Evolutionary conservation across 2,888 invertebrate species (phyloP).

Genomic region (Steinernema carpocapsae): DNA sequence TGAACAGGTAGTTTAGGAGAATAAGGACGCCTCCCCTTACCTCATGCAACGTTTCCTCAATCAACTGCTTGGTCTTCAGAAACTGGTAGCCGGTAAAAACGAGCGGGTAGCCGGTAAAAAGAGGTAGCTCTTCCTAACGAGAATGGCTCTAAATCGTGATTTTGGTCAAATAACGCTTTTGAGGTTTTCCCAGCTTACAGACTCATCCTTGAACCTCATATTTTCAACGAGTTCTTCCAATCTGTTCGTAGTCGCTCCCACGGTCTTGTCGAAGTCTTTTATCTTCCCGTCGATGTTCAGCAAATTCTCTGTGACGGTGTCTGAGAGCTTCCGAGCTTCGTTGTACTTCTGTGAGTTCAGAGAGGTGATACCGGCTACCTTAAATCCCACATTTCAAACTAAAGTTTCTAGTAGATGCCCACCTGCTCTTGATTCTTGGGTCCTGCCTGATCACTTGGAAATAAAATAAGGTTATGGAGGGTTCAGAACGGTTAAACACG

Average conservation of each 20-base stretch:
- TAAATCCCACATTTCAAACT: too few relatives aligned
- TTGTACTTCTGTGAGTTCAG: neutral
- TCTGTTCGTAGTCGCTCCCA: neutral
- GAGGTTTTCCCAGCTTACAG: neutral
- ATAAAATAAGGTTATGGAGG: too few relatives aligned
- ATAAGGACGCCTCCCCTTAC: neutral
- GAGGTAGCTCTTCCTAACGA: neutral
- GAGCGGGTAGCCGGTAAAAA: neutral
- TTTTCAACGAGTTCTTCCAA: neutral
- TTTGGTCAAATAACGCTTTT: neutral
- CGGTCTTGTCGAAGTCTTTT: neutral
- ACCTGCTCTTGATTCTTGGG: too few relatives aligned
- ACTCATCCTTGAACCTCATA: conserved; percentile 12
- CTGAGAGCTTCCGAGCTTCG: neutral
- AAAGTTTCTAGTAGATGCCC: neutral
- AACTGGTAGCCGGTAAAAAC: neutral
- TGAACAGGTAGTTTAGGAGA: neutral
- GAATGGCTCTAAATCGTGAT: neutral
- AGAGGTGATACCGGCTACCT: conserved; percentile 1
- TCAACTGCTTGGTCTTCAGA: neutral
- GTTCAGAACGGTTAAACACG: too few relatives aligned
- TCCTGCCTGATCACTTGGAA: too few relatives aligned
- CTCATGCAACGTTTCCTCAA: neutral
- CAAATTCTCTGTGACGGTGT: neutral
- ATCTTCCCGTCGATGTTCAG: neutral